phyloP scores from a whole-genome alignment of 2,113 vertebrate genomes.

The Heterochromis multidens region DNA sequence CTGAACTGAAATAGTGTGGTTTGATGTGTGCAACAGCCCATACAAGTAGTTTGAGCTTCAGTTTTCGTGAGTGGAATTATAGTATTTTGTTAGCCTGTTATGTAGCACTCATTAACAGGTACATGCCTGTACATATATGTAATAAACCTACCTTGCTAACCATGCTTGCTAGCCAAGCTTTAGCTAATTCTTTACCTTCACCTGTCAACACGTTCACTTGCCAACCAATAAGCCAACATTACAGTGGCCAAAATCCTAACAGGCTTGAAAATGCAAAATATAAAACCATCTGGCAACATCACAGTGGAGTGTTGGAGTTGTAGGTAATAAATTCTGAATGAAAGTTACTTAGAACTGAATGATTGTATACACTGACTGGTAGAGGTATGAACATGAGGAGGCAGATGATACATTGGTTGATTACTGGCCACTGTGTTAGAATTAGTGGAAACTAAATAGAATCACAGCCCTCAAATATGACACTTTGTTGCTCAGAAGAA shows the following conservation, averaged over 20 bases:
- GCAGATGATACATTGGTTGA: neutral
- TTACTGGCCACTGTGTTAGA: neutral
- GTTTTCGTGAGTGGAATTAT: neutral
- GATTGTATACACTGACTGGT: neutral
- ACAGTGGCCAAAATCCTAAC: too few relatives aligned
- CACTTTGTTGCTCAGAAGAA: neutral
- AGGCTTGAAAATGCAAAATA: too few relatives aligned
- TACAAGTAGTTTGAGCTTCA: neutral
- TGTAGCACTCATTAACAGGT: neutral
- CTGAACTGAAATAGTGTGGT: neutral
- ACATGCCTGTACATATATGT: too few relatives aligned
- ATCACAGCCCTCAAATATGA: neutral
- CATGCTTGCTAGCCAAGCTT: too few relatives aligned
- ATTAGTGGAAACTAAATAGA: neutral
- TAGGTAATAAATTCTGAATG: too few relatives aligned
- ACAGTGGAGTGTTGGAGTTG: too few relatives aligned
- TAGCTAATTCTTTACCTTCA: neutral
- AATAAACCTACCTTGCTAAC: too few relatives aligned
- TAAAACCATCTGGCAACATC: too few relatives aligned
- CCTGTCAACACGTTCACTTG: neutral
- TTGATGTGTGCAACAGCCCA: neutral
- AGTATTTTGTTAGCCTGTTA: neutral
- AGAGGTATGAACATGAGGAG: rapidly evolving
- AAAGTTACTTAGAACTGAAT: neutral
- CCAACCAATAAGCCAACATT: neutral